Base-by-base conservation (phyloP, 2,113 vertebrate genomes). In the Esox niger region DNA sequence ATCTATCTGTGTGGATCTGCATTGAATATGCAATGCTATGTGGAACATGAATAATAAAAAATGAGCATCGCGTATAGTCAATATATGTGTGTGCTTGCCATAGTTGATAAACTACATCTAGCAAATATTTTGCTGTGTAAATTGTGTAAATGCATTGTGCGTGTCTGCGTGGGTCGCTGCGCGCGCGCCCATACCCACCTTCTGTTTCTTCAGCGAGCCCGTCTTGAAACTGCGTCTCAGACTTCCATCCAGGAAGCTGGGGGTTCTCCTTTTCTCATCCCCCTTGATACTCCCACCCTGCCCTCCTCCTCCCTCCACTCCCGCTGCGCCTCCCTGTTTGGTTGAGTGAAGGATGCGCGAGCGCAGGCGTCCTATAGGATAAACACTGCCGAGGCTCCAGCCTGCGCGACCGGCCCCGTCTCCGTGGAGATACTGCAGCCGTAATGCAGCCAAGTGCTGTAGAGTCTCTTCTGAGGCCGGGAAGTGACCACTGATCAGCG, bases 401-500 rank as follows among this genome's bases (percentile, higher is more conserved):
- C 90, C 91, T 0, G 92, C 90, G 64, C 94, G 91, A 26, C 91
- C 90, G 49, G 92, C 92, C 61, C 92, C 92, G 20, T 95, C 94
- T 25, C 92, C 93, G 1, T 95, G 93, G 56, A 95, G 93, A 69
- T 96, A 96, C 83, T 96, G 95, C 20, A 97, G 89, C 8, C 95
- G 91, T 23, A 97, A 82, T 23, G 95, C 93, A 0, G 94, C 94
- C 65, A 97, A 75, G 71, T 94, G 93, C 88, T 95, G 95, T 71
- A 97, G 77, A 0, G 94, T 95, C 82, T 97, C 95, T 82, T 97
- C 95, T 0, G 92, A 92, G 8, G 91, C 95, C 0, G 95, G 95
- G 77, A 97, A 97, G 77, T 96, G 95, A 21, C 95, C 95, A 5
- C 92, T 94, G 82, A 95, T 94, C 63, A 96, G 88, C 81, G 93